Base-by-base conservation (phyloP, 2,797 vertebrate species). In the Triplophysa yarkandensis region DNA sequence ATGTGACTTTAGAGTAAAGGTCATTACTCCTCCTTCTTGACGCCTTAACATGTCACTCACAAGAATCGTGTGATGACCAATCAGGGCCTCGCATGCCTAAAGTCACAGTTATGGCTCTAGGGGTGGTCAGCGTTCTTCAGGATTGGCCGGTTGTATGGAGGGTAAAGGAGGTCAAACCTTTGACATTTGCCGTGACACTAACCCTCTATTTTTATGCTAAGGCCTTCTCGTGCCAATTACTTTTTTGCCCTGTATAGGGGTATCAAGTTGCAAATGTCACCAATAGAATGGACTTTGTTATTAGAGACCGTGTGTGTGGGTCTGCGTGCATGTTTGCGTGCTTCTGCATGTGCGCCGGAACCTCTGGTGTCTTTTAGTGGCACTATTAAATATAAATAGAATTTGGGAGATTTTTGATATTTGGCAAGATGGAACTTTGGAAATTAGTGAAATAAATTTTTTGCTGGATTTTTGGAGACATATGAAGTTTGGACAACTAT, bases 221-320 rank as follows among this genome's bases (percentile, higher is more conserved):
- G 68, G 44, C 74, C 72, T 81, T 76, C 76, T 71, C 64, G 77
- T 82, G 82, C 78, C 80, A 83, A 82, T 82, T 80, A 81, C 70
- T 68, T 71, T 67, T 82, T 80, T 75, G 60, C 68, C 74, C 68
- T 81, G 68, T 84, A 80, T 79, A 80, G 76, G 43, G 65, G 63
- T 83, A 83, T 85, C 80, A 77, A 77, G 83, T 85, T 83, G 74
- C 77, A 86, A 84, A 84, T 86, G 80, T 83, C 83, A 83, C 77
- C 44, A 55, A 77, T 71, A 77, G 72, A 82, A 81, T 73, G 58
- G 73, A 58, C 55, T 83, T 83, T 83, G 70, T 80, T 80, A 69
- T 78, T 81, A 71, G 78, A 60, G 64, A 74, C 71, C 68, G 27
- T 77, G 64, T 73, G 27, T 71, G 27, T 52, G 48, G 57, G 57